These are phyloP conservation scores for Laupala kohalensis DNA, from an alignment of 1,140 invertebrate genomes.

Conservation along the genomic window DNA sequence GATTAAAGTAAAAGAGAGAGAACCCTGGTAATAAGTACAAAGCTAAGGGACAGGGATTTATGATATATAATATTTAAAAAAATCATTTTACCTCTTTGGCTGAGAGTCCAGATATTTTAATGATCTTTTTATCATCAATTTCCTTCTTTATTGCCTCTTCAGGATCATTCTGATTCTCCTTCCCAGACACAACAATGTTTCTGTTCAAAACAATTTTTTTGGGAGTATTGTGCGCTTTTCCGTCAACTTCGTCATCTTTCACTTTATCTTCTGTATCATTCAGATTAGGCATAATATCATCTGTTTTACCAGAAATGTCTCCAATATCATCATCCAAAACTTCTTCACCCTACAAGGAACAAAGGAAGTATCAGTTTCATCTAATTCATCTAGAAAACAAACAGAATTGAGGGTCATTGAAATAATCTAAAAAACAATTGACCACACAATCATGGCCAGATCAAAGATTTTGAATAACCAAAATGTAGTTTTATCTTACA, in stretches of 20 bases:
- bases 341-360: neutral
- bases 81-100: slow-evolving; percentile 40
- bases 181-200: neutral
- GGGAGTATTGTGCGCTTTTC: neutral
- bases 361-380: neutral
- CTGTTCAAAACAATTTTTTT: slow-evolving; percentile 51
- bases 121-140: slow-evolving; percentile 33
- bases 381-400: neutral
- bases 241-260: neutral
- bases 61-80: neutral
- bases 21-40: too few relatives aligned
- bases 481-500: too few relatives aligned
- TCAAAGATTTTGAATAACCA: too few relatives aligned
- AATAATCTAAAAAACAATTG: neutral
- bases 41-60: too few relatives aligned
- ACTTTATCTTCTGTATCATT: neutral
- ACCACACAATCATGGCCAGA: neutral
- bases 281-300: slow-evolving; percentile 24
- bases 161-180: slow-evolving; percentile 17
- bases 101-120: slow-evolving; percentile 45
- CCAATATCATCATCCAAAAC: slow-evolving; percentile 32
- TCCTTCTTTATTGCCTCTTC: slow-evolving; percentile 1
- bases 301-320: slow-evolving; percentile 25
- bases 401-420: neutral
- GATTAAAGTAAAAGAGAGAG: too few relatives aligned